A percentile compares a stretch with the other conserved stretches of the same genome.
Evolutionary conservation across 2,113 vertebrate species (phyloP).

Genomic region (Prolemur simus): DNA sequence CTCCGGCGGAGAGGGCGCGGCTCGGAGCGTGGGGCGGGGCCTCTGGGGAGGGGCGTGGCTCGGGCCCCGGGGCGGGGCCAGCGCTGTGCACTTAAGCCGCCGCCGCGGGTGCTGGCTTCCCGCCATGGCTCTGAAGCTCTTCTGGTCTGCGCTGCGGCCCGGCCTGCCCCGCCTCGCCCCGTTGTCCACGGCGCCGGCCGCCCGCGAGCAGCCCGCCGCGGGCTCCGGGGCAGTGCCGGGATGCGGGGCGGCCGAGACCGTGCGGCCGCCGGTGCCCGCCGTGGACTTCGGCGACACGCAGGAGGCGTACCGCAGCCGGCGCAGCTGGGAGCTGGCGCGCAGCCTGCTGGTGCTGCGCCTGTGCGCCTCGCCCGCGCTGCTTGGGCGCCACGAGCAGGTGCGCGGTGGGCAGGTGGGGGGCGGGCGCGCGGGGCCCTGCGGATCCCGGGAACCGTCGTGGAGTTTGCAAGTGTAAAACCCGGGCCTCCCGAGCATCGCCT

Average conservation of each 20-base stretch:
- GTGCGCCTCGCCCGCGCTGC: constrained; percentile 61
- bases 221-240: constrained; percentile 80
- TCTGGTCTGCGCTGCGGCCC: fast-evolving
- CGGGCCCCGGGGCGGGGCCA: background rate
- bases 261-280: constrained; percentile 71
- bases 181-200: background rate
- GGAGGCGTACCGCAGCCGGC: constrained; percentile 73
- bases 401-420: background rate
- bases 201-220: constrained; percentile 59
- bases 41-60: background rate
- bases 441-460: constrained; percentile 62
- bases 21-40: background rate
- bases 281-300: constrained; percentile 67
- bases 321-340: constrained; percentile 74
- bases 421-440: too few species aligned
- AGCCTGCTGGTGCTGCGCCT: constrained; percentile 69
- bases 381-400: constrained; percentile 74
- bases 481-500: constrained; percentile 82
- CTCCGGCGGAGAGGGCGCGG: background rate
- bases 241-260: constrained; percentile 76
- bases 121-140: constrained; percentile 51
- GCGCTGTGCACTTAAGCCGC: background rate
- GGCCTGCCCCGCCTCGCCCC: background rate
- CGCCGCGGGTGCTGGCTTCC: fast-evolving
- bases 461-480: constrained; percentile 86